Evolutionary conservation across 1,140 invertebrate species (phyloP).

Genomic region (Rhopalosiphum maidis): DNA sequence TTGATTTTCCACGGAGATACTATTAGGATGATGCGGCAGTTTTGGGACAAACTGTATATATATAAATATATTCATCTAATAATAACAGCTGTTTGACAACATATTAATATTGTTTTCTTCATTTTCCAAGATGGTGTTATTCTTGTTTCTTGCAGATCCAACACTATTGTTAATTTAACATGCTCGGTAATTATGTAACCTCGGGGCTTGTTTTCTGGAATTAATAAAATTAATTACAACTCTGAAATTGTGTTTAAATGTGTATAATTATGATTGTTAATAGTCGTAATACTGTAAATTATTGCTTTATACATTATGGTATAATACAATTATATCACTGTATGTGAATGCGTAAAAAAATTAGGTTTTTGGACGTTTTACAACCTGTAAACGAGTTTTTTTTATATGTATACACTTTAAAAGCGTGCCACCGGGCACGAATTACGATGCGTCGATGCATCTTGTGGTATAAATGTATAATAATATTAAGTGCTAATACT

Average conservation of each 20-base stretch:
- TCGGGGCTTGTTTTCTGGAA: background rate
- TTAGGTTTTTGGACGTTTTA: background rate
- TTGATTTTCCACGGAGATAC: too few species aligned
- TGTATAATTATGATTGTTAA: background rate
- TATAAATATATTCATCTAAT: background rate
- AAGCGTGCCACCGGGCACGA: slow-evolving; percentile 12
- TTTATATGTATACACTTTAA: background rate
- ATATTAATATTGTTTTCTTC: background rate
- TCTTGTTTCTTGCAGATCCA: background rate
- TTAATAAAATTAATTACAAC: slow-evolving; percentile 7
- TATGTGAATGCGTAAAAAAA: background rate
- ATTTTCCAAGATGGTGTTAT: background rate
- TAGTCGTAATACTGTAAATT: background rate
- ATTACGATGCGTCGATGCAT: background rate
- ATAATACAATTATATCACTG: background rate
- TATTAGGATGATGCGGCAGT: too few species aligned
- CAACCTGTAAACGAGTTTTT: background rate
- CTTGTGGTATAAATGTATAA: background rate
- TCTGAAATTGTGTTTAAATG: background rate
- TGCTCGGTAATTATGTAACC: background rate
- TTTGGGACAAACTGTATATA: too few species aligned
- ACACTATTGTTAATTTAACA: background rate
- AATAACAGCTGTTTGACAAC: background rate
- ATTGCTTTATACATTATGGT: background rate
- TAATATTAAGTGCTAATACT: background rate